Evolutionary conservation across 2,888 invertebrate species (phyloP).

Genomic region (Antheraea assamensis): DNA sequence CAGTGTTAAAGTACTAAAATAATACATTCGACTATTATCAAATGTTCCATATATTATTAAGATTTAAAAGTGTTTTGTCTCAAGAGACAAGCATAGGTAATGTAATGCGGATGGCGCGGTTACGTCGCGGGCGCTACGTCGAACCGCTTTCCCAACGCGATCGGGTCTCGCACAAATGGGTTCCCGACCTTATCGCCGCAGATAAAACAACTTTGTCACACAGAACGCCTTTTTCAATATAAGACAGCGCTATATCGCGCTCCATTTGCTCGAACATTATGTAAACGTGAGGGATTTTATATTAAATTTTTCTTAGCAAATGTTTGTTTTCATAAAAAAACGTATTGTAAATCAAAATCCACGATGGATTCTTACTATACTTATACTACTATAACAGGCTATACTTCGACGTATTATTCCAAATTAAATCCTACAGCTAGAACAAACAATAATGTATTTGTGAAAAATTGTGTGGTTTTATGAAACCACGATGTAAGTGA

Average conservation of each 20-base stretch:
- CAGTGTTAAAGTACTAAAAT: neutral
- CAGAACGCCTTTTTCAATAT: slow-evolving; percentile 61
- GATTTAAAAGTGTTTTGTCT: slow-evolving; percentile 30
- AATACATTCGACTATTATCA: neutral
- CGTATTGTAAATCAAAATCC: neutral
- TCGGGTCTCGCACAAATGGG: slow-evolving; percentile 41
- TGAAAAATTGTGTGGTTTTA: too few species aligned
- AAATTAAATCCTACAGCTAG: neutral
- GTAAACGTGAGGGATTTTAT: slow-evolving; percentile 65
- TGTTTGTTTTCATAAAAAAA: slow-evolving; percentile 5
- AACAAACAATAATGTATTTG: too few species aligned
- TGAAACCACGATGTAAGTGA: too few species aligned
- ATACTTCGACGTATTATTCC: neutral
- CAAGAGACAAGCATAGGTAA: slow-evolving; percentile 57
- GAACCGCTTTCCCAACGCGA: slow-evolving; percentile 35
- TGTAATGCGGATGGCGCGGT: slow-evolving; percentile 69
- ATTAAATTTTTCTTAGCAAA: slow-evolving; percentile 44
- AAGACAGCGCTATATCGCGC: slow-evolving; percentile 53
- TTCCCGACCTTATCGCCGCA: slow-evolving; percentile 57
- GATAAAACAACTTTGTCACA: slow-evolving; percentile 76
- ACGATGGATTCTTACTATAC: neutral
- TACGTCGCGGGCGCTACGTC: slow-evolving; percentile 56
- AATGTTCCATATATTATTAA: neutral
- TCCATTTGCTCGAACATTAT: slow-evolving; percentile 71
- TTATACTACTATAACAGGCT: too few species aligned